Evolutionary conservation across 2,113 vertebrate species (phyloP), one percentile per base, ranked within the genome.

Genomic region (Percopsis transmontana): DNA sequence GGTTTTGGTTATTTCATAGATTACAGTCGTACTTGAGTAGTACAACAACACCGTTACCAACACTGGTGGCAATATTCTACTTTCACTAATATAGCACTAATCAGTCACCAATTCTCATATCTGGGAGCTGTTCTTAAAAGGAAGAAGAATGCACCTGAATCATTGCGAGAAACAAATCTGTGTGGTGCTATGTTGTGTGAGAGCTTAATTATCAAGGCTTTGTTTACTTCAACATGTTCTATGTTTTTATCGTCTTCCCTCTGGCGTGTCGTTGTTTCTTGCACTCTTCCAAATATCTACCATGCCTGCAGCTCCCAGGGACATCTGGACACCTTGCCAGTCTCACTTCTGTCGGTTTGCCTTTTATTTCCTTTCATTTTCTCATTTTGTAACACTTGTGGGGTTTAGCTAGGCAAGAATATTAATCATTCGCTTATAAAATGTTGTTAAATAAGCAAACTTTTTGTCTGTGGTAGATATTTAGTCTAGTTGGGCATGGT

Each of bases 281-380:
- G 16, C 19, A 40, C 59, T 82, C 54, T 58, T 77, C 66, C 62
- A 58, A 82, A 79, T 77, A 70, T 50, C 62, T 74, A 75, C 57
- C 27, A 19, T 0, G 72, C 76, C 82, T 71, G 63, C 62, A 77
- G 83, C 77, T 66, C 66, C 72, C 63, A 61, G 70, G 61, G 83
- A 77, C 82, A 68, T 85, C 79, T 85, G 77, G n/a, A n/a, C n/a
- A 55, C 62, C 65, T 54, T 18, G 56, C 48, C 51, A 76, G 51
- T 47, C 55, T 1, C 8, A 1, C 20, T 72, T 80, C 62, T 14
- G 0, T 6, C 0, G 54, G 51, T 68, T 57, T 55, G 39, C 15
- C 13, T 69, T 72, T 68, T 70, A 27, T 71, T 67, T 66, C 24
- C 24, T 27, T 2, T 62, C 52, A 65, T 83, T 84, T 38, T 66